Evolutionary conservation across 2,113 vertebrate species (phyloP).

Genomic region (Apodemus sylvaticus): DNA sequence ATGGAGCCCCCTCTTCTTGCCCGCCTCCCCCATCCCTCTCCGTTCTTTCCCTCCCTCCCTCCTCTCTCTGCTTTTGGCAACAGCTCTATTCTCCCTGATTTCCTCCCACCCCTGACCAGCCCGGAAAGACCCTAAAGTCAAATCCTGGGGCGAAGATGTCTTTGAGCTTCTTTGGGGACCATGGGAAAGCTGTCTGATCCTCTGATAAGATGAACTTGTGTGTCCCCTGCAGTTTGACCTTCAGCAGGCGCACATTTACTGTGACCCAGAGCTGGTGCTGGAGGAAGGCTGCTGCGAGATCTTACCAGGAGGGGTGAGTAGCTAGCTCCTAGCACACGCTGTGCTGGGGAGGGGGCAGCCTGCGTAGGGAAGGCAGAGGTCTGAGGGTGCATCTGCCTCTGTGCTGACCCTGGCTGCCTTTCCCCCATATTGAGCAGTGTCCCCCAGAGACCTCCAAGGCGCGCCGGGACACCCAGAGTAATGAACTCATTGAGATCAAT

Average conservation of each 20-base stretch:
- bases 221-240: conserved; percentile 90
- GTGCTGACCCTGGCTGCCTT: conserved; percentile 28
- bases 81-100: background rate
- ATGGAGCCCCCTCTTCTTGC: background rate
- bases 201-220: background rate
- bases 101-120: conserved; percentile 15
- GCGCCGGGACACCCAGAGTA: conserved; percentile 91
- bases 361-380: background rate
- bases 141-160: background rate
- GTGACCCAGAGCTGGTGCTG: conserved; percentile 90
- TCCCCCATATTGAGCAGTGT: conserved; percentile 85
- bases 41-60: background rate
- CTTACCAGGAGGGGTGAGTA: conserved; percentile 90
- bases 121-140: background rate
- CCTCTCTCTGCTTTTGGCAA: conserved; percentile 19
- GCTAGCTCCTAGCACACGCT: background rate
- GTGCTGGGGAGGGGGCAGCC: background rate
- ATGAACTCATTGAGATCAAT: conserved; percentile 89
- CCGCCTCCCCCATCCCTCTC: too few relatives aligned
- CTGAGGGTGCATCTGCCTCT: background rate
- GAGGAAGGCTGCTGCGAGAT: conserved; percentile 97
- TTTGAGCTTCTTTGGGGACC: background rate
- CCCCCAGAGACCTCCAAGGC: conserved; percentile 91
- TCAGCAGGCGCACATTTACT: conserved; percentile 95
- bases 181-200: background rate